phyloP scores from a whole-genome alignment of 2,113 vertebrate genomes.

The Mandrillus leucophaeus region DNA sequence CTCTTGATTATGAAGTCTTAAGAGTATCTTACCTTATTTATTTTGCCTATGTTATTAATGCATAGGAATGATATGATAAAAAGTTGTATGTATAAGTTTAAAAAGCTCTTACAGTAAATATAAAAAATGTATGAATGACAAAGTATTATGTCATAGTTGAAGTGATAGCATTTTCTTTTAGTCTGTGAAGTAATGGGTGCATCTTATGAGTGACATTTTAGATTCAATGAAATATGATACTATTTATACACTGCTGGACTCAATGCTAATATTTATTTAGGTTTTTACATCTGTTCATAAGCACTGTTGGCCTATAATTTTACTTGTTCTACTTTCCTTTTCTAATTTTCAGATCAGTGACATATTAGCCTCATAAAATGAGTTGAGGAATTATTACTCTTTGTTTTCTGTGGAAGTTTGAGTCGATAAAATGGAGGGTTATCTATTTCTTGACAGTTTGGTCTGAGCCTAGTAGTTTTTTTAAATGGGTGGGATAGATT shows the following conservation, averaged over 20 bases:
- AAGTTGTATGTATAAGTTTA: neutral
- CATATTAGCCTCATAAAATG: neutral
- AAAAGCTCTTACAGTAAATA: slow-evolving; percentile 1
- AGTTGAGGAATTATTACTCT: neutral
- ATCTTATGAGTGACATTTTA: slow-evolving; percentile 45
- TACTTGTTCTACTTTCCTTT: neutral
- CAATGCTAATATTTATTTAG: slow-evolving; percentile 13
- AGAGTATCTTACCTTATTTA: neutral
- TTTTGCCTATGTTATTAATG: slow-evolving; percentile 26
- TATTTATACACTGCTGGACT: slow-evolving; percentile 21
- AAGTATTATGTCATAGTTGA: slow-evolving; percentile 9
- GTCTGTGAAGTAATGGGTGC: slow-evolving; percentile 6
- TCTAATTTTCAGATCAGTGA: neutral
- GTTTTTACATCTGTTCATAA: neutral
- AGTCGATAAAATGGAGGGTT: neutral
- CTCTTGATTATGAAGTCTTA: neutral
- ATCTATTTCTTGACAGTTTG: slow-evolving; percentile 4
- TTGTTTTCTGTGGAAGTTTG: slow-evolving; percentile 4
- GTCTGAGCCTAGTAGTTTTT: slow-evolving; percentile 15
- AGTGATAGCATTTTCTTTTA: slow-evolving; percentile 43
- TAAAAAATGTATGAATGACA: slow-evolving; percentile 5
- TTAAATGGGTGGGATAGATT: neutral
- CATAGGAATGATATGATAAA: slow-evolving; percentile 19
- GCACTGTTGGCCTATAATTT: neutral
- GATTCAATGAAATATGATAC: slow-evolving; percentile 1